Conservation (phyloP, 2,888 invertebrate genomes). For the Cheilosia impressa region DNA sequence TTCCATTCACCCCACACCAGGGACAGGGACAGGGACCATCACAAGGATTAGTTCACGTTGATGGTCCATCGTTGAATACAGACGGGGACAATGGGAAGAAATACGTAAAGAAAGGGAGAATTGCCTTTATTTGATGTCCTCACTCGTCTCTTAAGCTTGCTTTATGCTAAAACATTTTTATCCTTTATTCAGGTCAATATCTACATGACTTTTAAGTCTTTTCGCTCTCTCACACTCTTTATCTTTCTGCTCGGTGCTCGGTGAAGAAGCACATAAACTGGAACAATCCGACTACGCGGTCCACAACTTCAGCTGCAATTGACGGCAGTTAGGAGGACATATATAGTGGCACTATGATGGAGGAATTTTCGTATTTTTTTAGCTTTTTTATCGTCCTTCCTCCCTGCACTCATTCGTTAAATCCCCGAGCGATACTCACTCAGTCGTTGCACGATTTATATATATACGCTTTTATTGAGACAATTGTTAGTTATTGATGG, state of each 20-base stretch:
- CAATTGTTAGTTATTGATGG: conserved; percentile 74
- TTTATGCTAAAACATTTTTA: conserved; percentile 73
- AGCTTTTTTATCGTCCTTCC: conserved; percentile 2
- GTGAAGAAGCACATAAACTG: conserved; percentile 55
- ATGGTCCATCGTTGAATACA: conserved; percentile 53
- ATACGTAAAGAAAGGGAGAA: conserved; percentile 32
- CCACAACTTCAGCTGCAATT: conserved; percentile 64
- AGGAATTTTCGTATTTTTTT: conserved; percentile 31
- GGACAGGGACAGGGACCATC: conserved; percentile 7
- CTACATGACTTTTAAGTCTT: conserved; percentile 51
- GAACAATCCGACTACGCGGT: conserved; percentile 61
- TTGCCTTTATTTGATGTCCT: conserved; percentile 52
- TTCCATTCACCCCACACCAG: conserved; percentile 30
- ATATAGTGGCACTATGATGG: conserved; percentile 51
- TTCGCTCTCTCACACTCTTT: neutral
- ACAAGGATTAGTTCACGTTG: conserved; percentile 64
- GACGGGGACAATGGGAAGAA: conserved; percentile 12
- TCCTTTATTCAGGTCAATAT: conserved; percentile 68
- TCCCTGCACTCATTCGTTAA: conserved; percentile 47
- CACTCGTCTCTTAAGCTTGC: conserved; percentile 46
- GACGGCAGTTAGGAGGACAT: conserved; percentile 53
- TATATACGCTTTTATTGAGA: conserved; percentile 60
- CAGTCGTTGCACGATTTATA: conserved; percentile 10
- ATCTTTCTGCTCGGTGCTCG: neutral
- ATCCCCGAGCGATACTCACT: conserved; percentile 54